Evolutionary conservation across 1,140 invertebrate genomes (phyloP).

Genomic region (Nasonia vitripennis): DNA sequence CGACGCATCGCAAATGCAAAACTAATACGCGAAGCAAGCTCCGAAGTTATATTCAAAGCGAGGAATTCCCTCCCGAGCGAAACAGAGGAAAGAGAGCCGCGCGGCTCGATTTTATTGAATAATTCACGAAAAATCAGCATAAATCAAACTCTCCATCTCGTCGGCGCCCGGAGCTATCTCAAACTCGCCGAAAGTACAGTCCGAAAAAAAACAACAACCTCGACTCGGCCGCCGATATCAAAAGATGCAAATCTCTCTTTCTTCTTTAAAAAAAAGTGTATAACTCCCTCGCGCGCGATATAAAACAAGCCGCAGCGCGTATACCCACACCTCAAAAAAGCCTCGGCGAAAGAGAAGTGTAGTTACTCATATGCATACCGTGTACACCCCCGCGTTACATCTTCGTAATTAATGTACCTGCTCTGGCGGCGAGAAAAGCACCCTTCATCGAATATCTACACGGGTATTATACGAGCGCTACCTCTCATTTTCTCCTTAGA

Average conservation of each 20-base stretch:
- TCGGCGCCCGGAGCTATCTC: neutral
- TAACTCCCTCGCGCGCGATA: neutral
- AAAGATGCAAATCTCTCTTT: neutral
- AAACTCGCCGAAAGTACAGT: neutral
- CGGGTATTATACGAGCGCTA: neutral
- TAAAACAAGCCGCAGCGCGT: neutral
- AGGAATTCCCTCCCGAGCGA: neutral
- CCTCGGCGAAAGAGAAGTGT: no score
- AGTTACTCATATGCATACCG: neutral
- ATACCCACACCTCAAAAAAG: neutral
- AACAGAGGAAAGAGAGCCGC: neutral
- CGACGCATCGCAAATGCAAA: no score
- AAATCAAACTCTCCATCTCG: neutral
- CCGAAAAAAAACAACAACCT: neutral
- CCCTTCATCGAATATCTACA: slow-evolving; percentile 17
- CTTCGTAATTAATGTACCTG: slow-evolving; percentile 57
- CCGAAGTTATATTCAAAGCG: neutral
- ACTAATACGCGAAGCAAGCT: no score
- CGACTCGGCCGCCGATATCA: neutral
- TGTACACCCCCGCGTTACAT: slow-evolving; percentile 27
- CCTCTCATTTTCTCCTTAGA: neutral
- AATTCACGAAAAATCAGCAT: neutral
- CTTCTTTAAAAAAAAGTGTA: neutral
- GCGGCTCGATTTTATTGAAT: neutral
- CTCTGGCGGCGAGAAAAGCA: neutral